Evolutionary conservation across 64 coral and sea anemone species (phyloP).

Genomic region (Dendronephthya gigantea): DNA sequence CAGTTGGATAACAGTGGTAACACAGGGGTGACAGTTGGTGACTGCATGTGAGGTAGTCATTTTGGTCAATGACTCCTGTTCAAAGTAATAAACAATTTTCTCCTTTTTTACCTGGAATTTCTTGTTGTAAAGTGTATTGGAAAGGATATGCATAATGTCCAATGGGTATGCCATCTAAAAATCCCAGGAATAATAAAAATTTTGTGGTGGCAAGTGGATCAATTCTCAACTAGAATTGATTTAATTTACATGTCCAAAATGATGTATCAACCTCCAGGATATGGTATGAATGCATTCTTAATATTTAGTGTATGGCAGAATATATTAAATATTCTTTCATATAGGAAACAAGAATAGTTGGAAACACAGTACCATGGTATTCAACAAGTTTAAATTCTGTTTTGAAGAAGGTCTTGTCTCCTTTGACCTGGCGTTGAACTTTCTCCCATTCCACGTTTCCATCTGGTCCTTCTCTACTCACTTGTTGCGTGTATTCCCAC

Average conservation of each 20-base stretch:
- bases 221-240: too few relatives aligned
- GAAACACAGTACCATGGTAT: slow-evolving; percentile 55
- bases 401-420: slow-evolving; percentile 49
- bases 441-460: slow-evolving; percentile 28
- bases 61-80: too few relatives aligned
- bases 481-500: slow-evolving; percentile 66
- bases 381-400: slow-evolving; percentile 69
- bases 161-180: slow-evolving; percentile 95
- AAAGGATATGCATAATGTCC: slow-evolving; percentile 93
- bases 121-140: slow-evolving; percentile 78
- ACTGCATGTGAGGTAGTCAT: too few relatives aligned
- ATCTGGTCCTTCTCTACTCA: slow-evolving; percentile 36
- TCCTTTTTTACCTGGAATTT: slow-evolving; percentile 57
- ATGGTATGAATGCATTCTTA: too few relatives aligned
- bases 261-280: too few relatives aligned
- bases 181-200: not conserved
- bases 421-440: slow-evolving; percentile 20
- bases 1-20: too few relatives aligned
- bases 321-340: too few relatives aligned
- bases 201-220: too few relatives aligned
- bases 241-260: too few relatives aligned
- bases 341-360: not conserved
- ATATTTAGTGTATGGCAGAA: too few relatives aligned
- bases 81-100: too few relatives aligned
- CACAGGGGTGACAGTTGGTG: too few relatives aligned